Conservation (phyloP, 1,140 invertebrate species). For the Heliconius hewitsoni region DNA sequence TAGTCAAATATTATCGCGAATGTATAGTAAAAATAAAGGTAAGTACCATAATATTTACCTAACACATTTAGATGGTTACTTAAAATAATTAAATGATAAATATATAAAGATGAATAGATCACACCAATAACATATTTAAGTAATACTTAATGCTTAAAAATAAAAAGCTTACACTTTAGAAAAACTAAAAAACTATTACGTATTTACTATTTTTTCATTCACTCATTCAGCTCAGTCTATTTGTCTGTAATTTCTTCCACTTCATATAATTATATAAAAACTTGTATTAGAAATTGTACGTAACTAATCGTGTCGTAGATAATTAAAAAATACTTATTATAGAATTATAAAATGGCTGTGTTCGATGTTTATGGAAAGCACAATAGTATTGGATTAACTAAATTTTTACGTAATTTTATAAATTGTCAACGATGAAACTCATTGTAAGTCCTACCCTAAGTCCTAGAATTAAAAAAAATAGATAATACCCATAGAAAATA, state of each 20-base stretch:
- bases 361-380: constrained; percentile 69
- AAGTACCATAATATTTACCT: background rate
- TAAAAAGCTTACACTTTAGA: background rate
- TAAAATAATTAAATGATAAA: background rate
- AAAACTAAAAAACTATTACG: background rate
- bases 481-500: constrained; percentile 6
- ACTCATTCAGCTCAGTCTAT: background rate
- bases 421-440: constrained; percentile 27
- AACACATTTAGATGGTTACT: background rate
- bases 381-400: constrained; percentile 54
- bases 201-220: background rate
- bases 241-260: background rate
- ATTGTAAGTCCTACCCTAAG: constrained; percentile 17
- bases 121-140: background rate
- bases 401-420: constrained; percentile 62
- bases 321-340: constrained; percentile 38
- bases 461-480: constrained; percentile 13
- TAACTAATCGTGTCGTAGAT: constrained; percentile 7
- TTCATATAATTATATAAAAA: background rate
- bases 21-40: background rate
- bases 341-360: constrained; percentile 78
- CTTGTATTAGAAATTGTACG: background rate
- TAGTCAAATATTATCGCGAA: background rate
- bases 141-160: background rate
- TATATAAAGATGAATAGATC: background rate